Evolutionary conservation across 1,140 invertebrate species (phyloP).

Genomic region (Heliconius hewitsoni): DNA sequence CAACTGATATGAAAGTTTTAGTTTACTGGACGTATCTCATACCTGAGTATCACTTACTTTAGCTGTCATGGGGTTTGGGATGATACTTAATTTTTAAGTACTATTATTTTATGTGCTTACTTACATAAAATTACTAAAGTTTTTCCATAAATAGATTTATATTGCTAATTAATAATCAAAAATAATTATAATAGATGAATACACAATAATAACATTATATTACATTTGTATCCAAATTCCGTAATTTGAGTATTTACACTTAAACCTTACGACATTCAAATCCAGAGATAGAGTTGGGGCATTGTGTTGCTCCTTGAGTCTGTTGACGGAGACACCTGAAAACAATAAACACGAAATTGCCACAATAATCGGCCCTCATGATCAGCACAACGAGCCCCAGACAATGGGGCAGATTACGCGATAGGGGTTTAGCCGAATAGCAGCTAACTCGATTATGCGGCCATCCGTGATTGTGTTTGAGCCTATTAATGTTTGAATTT

Average conservation of each 20-base stretch:
- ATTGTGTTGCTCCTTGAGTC: slow-evolving; percentile 56
- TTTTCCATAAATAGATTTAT: neutral
- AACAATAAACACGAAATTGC: slow-evolving; percentile 79
- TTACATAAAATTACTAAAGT: neutral
- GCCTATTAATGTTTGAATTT: slow-evolving; percentile 80
- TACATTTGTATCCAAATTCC: neutral
- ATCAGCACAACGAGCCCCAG: slow-evolving; percentile 70
- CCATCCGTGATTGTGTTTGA: slow-evolving; percentile 79
- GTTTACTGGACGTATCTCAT: slow-evolving; percentile 66
- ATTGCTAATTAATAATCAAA: too few relatives aligned
- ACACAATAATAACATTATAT: neutral
- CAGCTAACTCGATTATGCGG: slow-evolving; percentile 78
- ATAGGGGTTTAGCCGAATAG: slow-evolving; percentile 77
- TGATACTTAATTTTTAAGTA: slow-evolving; percentile 33
- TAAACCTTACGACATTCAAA: slow-evolving; percentile 52
- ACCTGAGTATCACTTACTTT: slow-evolving; percentile 67
- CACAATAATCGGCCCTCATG: slow-evolving; percentile 77
- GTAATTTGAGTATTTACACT: slow-evolving; percentile 41
- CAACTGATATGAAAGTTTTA: slow-evolving; percentile 73
- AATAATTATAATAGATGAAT: too few relatives aligned
- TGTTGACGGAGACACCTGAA: slow-evolving; percentile 70
- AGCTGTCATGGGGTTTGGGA: slow-evolving; percentile 43
- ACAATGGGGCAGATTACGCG: slow-evolving; percentile 77
- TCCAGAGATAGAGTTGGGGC: slow-evolving; percentile 50
- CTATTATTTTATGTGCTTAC: slow-evolving; percentile 53